Conservation (phyloP, 2,797 vertebrate species). For the Acridotheres tristis region DNA sequence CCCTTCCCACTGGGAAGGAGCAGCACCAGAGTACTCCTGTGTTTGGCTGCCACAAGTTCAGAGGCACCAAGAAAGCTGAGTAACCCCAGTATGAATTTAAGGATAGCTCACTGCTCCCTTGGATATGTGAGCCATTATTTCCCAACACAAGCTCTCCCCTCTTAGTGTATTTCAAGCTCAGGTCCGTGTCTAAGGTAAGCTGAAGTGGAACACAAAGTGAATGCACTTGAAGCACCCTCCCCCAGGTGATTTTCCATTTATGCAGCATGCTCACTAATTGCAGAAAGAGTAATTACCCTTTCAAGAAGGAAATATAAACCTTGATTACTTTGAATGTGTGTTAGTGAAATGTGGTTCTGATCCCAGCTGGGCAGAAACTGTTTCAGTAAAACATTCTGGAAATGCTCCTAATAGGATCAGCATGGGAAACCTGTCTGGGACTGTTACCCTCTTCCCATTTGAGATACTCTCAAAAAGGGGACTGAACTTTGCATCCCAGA, state of each 20-base stretch:
- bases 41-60: accelerated
- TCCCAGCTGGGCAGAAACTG: constrained; percentile 34
- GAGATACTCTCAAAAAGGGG: background rate
- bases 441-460: accelerated
- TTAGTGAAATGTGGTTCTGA: constrained; percentile 11
- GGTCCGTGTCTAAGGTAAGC: background rate
- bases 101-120: background rate
- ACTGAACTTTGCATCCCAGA: background rate
- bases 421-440: accelerated
- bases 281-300: constrained; percentile 53
- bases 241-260: constrained; percentile 54
- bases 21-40: accelerated
- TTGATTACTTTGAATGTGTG: constrained; percentile 53
- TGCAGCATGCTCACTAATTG: constrained; percentile 52
- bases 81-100: accelerated
- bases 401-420: accelerated
- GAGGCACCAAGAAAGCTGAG: accelerated
- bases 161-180: background rate
- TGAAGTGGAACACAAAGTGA: background rate
- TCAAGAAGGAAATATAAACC: constrained; percentile 52
- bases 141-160: accelerated
- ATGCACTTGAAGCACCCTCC: constrained; percentile 3
- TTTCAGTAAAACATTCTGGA: background rate
- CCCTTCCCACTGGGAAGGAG: accelerated
- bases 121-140: accelerated